These are phyloP conservation scores for Hesperophylax magnus DNA, from an alignment of 1,140 invertebrate species.

Conservation along the genomic window DNA sequence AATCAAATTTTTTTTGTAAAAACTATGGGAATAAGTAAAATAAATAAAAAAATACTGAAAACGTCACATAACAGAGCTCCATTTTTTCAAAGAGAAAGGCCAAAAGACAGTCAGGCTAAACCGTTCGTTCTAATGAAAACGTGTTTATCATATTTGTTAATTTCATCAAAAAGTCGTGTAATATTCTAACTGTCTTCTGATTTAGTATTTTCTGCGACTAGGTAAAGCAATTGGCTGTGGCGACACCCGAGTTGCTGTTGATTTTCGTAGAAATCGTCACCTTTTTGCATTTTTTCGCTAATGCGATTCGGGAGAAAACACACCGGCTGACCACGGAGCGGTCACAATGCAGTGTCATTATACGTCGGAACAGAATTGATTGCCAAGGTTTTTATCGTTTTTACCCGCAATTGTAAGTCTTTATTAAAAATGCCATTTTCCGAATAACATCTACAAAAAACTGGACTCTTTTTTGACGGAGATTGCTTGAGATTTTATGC, in stretches of 20 bases:
- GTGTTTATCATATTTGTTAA: too few species aligned
- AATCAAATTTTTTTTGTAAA: too few species aligned
- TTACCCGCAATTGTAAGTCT: not conserved
- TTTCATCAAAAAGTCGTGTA: too few species aligned
- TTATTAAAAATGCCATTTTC: constrained; percentile 24
- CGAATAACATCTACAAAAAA: too few species aligned
- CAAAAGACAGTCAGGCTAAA: too few species aligned
- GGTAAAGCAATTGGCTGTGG: not conserved
- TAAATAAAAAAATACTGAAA: too few species aligned
- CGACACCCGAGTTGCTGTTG: constrained; percentile 18
- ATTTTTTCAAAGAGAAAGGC: too few species aligned
- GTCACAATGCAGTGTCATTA: constrained; percentile 9
- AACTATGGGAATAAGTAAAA: too few species aligned
- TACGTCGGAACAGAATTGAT: constrained; percentile 21
- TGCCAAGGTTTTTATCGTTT: constrained; percentile 28
- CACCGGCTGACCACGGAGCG: not conserved
- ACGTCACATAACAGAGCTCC: too few species aligned
- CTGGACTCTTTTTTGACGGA: too few species aligned
- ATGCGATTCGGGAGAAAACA: not conserved
- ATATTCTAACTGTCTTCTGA: not conserved
- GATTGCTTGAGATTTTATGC: too few species aligned
- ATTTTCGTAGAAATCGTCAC: constrained; percentile 20
- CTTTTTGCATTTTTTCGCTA: constrained; percentile 33
- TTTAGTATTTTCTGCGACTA: not conserved
- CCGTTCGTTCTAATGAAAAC: too few species aligned